These are phyloP conservation scores for Poecilia gillii DNA, from an alignment of 2,797 vertebrate genomes.

Conservation along the genomic window DNA sequence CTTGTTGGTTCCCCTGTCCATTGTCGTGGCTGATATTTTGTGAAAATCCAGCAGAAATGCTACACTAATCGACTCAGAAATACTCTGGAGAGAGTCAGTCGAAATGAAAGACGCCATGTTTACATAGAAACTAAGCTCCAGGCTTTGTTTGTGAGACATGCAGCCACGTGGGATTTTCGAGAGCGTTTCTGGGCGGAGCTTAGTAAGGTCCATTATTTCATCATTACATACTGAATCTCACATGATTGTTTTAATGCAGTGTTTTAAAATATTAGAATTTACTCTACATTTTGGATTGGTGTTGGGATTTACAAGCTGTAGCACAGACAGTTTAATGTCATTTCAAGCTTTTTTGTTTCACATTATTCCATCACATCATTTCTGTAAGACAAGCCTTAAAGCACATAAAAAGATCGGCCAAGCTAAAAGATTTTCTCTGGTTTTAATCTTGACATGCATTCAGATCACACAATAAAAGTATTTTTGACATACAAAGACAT, in stretches of 20 bases:
- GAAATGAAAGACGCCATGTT: no score
- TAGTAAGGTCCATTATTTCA: no score
- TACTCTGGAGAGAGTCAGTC: no score
- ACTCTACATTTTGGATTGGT: not conserved
- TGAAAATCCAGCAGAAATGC: no score
- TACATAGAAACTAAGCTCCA: no score
- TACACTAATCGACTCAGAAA: no score
- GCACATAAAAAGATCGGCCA: not conserved
- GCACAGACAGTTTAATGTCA: not conserved
- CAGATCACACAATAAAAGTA: not conserved
- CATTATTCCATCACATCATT: not conserved
- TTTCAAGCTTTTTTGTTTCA: not conserved
- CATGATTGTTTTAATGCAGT: not conserved
- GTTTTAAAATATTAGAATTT: not conserved
- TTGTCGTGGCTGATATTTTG: no score
- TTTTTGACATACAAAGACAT: not conserved
- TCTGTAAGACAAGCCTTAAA: not conserved
- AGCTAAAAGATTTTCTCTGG: not conserved
- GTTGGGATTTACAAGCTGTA: not conserved
- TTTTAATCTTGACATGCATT: not conserved
- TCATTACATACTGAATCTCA: not conserved
- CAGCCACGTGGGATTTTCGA: no score
- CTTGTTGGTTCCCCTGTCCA: no score
- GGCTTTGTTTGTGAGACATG: no score
- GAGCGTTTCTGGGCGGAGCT: no score